A percentile compares a stretch with the other conserved stretches of the same genome.
These are phyloP conservation scores for Odocoileus virginianus DNA, from an alignment of 2,113 vertebrate genomes.

Conservation along the genomic window DNA sequence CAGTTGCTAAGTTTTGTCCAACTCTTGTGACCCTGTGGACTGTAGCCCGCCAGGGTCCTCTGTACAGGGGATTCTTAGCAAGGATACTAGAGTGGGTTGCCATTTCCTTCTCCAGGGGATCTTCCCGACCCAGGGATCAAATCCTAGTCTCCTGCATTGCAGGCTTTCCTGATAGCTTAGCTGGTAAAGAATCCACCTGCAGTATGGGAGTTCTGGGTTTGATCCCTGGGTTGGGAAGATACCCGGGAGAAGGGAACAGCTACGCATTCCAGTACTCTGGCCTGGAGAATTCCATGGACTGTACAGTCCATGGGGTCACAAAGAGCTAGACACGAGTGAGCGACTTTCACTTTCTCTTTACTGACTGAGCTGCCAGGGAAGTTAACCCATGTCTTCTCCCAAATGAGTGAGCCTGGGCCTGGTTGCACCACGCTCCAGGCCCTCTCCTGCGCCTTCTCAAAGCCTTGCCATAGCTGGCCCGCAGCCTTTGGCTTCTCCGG, in stretches of 20 bases:
- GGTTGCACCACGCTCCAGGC: too few species aligned
- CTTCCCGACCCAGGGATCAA: not conserved
- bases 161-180: not conserved
- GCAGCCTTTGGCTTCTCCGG: not conserved
- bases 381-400: not conserved
- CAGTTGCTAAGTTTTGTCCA: not conserved
- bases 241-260: accelerated
- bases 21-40: not conserved
- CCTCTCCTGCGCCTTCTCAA: not conserved
- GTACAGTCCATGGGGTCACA: not conserved
- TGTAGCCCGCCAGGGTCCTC: not conserved
- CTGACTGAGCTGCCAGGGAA: not conserved
- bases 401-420: too few species aligned
- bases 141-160: not conserved
- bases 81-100: not conserved
- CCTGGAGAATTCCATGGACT: not conserved
- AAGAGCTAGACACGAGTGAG: not conserved
- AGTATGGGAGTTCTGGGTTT: not conserved
- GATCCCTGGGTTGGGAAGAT: not conserved
- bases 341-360: not conserved
- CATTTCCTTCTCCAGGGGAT: not conserved
- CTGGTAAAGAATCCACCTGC: not conserved
- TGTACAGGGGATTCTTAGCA: not conserved
- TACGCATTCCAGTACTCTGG: not conserved
- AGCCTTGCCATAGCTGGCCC: not conserved